Evolutionary conservation across 1,140 invertebrate species (phyloP).

Genomic region (Drosophila guanche): DNA sequence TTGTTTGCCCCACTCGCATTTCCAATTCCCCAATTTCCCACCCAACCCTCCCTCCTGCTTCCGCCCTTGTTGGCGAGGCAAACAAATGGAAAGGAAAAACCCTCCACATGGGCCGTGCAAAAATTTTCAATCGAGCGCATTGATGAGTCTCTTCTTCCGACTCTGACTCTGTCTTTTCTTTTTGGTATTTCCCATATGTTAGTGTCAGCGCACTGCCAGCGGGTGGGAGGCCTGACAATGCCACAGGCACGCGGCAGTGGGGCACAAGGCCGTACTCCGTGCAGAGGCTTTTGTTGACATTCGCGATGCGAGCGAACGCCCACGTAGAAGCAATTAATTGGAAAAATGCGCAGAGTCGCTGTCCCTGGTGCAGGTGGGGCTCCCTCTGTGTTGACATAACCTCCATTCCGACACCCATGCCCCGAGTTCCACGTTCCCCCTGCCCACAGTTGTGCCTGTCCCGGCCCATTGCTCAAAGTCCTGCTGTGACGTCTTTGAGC

Average conservation of each 20-base stretch:
- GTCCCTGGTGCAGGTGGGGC: slow-evolving; percentile 48
- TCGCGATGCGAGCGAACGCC: slow-evolving; percentile 45
- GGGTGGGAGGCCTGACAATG: slow-evolving; percentile 21
- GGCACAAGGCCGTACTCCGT: slow-evolving; percentile 25
- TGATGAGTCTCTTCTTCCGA: slow-evolving; percentile 72
- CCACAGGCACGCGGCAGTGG: background rate
- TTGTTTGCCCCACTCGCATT: slow-evolving; percentile 68
- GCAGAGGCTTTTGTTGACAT: slow-evolving; percentile 68
- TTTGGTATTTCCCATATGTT: slow-evolving; percentile 53
- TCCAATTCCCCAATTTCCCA: slow-evolving; percentile 67
- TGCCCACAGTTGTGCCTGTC: background rate
- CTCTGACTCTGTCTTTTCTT: slow-evolving; percentile 6
- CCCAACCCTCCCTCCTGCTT: too few relatives aligned
- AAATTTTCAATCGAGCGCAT: slow-evolving; percentile 79
- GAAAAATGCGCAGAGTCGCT: slow-evolving; percentile 72
- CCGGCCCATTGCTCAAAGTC: slow-evolving; percentile 19
- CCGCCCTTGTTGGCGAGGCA: slow-evolving; percentile 2
- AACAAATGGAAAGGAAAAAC: slow-evolving; percentile 48
- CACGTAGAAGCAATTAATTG: slow-evolving; percentile 79
- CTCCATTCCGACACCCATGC: slow-evolving; percentile 46
- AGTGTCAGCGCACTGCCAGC: slow-evolving; percentile 58
- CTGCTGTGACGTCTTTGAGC: slow-evolving; percentile 5
- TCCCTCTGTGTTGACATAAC: slow-evolving; percentile 62
- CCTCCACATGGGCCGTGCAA: slow-evolving; percentile 47
- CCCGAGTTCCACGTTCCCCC: background rate